Base-by-base conservation (phyloP, 2,113 vertebrate species). In the Oceanites oceanicus region DNA sequence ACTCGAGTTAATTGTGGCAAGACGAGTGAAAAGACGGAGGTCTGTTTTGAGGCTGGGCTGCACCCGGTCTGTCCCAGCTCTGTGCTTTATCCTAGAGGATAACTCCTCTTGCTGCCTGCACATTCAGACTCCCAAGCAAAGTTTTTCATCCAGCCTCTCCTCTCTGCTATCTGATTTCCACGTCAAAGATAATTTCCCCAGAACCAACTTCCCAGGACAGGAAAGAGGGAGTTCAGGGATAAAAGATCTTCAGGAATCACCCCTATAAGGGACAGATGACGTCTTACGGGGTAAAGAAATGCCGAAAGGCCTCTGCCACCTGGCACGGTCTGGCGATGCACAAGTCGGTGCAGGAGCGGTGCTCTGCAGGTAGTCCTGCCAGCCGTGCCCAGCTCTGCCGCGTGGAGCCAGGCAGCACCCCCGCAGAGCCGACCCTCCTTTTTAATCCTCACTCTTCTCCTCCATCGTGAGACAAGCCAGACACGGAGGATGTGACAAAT, bases 371-470 rank as follows among this genome's bases (percentile, higher is more conserved):
- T 63, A 63, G 45, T 32, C 20, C 58, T 65, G 68, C 29, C 65
- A 17, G 4, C 49, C 3, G 3, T 18, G 38, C 40, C 45, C 52
- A 34, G 36, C 45, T 13, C 6, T 56, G 42, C 29, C 1, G 0
- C 0, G 0, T 3, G 71, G 47, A 32, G 42, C 74, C 63, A 23
- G 0, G 1, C 49, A 44, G 50, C 27, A 36, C 23, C 38, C 38
- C 67, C 1, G 17, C 23, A 56, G 26, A 42, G 10, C 23, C 12
- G 1, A 6, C 67, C 59, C 4, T 45, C 10, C 52, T 25, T 11
- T 13, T 2, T 38, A 38, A 1, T 4, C 26, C 65, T 20, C 2
- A 0, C 44, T 61, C 50, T 66, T 56, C 74, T 68, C 20, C 21
- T 21, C 38, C 68, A 4, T 29, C 4, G 3, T 19, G 52, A 53